Evolutionary conservation across 2,113 vertebrate genomes (phyloP), one percentile per base, ranked within the genome.

Genomic region (Hystrix cristata): DNA sequence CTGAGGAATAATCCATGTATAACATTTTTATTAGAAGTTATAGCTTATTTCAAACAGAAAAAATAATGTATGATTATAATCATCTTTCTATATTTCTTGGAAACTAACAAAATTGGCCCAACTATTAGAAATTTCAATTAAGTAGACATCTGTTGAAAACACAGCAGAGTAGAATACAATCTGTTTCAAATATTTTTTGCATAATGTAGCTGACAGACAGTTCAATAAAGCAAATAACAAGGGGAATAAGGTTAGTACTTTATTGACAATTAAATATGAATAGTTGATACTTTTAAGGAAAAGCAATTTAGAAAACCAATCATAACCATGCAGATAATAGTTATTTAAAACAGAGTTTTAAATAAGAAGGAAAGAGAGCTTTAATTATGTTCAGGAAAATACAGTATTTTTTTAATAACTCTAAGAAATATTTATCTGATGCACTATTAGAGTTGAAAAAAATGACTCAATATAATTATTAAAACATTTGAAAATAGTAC

Each of bases 121-220:
- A 92, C 7, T 93, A 43, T 84, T 59, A 96, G 55, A 85, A 79
- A 60, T 87, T 93, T 23, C 46, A 95, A 95, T 93, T 95, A 97
- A 76, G 15, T 74, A 65, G n/a, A 95, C 93, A 97, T 96, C 67
- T 97, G 86, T 91, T 96, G 65, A 85, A 96, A 91, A 62, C 27
- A 91, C 13, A 91, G 34, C 65, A 93, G 48, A 95, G 85, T 23
- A 87, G 11, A 81, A 78, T 38, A 79, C 86, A 97, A 91, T 95
- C 71, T 97, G 91, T 87, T 94, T 94, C 21, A 96, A 89, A 90
- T 94, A 80, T 46, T 91, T 96, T 74, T 97, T 96, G 38, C 74
- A 93, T 83, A 91, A 93, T 51, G 29, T 76, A 16, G 21, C 82
- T 95, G 80, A 95, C 53, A 92, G 27, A 92, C 25, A 92, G 43